These are phyloP conservation scores for Emmelina monodactyla DNA, from an alignment of 2,888 invertebrate species.

Conservation along the genomic window DNA sequence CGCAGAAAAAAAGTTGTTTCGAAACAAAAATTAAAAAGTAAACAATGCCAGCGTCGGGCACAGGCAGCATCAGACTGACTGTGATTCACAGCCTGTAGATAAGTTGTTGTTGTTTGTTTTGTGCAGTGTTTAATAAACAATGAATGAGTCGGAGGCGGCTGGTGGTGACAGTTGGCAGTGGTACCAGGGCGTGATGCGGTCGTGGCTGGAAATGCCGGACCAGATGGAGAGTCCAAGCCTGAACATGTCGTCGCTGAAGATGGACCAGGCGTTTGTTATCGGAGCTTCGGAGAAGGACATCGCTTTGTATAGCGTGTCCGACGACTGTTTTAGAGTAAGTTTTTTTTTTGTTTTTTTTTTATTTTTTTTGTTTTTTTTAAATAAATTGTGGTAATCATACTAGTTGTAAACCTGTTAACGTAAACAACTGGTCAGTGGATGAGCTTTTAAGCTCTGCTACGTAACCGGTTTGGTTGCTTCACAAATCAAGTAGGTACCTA, in stretches of 20 bases:
- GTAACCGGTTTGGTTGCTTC: too few species aligned
- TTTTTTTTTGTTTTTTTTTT: neutral
- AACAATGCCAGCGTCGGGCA: too few species aligned
- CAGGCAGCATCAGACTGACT: too few species aligned
- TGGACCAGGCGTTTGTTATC: constrained; percentile 73
- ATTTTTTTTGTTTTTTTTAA: constrained; percentile 4
- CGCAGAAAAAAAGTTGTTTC: too few species aligned
- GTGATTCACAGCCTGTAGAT: too few species aligned
- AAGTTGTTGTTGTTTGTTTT: too few species aligned
- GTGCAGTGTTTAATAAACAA: constrained; percentile 26
- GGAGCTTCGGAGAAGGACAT: constrained; percentile 38
- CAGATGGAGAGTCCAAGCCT: constrained; percentile 55
- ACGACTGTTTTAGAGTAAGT: constrained; percentile 75
- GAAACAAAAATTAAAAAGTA: too few species aligned
- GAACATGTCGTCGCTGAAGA: constrained; percentile 63
- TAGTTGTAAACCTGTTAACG: too few species aligned
- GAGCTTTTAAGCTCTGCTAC: too few species aligned
- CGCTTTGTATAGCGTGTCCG: constrained; percentile 72
- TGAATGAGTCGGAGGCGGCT: constrained; percentile 36
- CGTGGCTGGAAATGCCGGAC: constrained; percentile 68
- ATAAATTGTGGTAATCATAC: neutral
- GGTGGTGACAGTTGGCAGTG: constrained; percentile 32
- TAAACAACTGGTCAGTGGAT: too few species aligned
- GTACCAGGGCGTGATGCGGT: constrained; percentile 48
- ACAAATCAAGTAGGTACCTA: too few species aligned